Evolutionary conservation across 2,113 vertebrate species (phyloP).

Genomic region (Ictalurus furcatus): DNA sequence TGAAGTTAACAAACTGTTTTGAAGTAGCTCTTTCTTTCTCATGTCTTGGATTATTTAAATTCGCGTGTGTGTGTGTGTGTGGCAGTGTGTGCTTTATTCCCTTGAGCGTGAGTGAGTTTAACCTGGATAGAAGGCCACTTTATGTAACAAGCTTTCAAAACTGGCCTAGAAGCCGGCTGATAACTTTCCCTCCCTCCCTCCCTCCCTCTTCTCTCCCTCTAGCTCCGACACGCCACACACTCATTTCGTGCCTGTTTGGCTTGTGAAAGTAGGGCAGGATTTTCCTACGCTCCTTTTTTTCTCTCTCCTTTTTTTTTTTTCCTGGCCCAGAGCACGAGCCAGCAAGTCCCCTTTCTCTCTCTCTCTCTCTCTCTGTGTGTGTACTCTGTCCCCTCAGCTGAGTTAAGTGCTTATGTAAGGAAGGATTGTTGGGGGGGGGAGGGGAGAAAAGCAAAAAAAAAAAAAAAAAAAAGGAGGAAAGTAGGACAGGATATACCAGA

Average conservation of each 20-base stretch:
- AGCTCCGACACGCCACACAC: slow-evolving; percentile 54
- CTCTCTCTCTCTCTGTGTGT: slow-evolving; percentile 51
- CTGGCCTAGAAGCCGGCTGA: slow-evolving; percentile 58
- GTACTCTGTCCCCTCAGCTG: slow-evolving; percentile 73
- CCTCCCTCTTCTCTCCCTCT: slow-evolving; percentile 25
- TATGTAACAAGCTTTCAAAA: slow-evolving; percentile 68
- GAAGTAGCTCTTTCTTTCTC: not conserved
- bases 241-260: slow-evolving; percentile 67
- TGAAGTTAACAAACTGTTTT: not conserved
- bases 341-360: slow-evolving; percentile 47
- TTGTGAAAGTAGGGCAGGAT: slow-evolving; percentile 69
- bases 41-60: not conserved
- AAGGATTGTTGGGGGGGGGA: slow-evolving; percentile 57
- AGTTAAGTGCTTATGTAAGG: slow-evolving; percentile 76
- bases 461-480: slow-evolving; percentile 55
- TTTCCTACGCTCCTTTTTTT: slow-evolving; percentile 61
- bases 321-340: slow-evolving; percentile 37
- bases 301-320: not conserved
- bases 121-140: slow-evolving; percentile 63
- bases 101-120: slow-evolving; percentile 47
- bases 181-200: slow-evolving; percentile 42
- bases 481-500: slow-evolving; percentile 70
- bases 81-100: not conserved
- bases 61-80: not conserved
- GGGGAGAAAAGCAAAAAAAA: not conserved